Evolutionary conservation across 2,113 vertebrate genomes (phyloP), one percentile per base, ranked within the genome.

Genomic region (Entelurus aequoreus): DNA sequence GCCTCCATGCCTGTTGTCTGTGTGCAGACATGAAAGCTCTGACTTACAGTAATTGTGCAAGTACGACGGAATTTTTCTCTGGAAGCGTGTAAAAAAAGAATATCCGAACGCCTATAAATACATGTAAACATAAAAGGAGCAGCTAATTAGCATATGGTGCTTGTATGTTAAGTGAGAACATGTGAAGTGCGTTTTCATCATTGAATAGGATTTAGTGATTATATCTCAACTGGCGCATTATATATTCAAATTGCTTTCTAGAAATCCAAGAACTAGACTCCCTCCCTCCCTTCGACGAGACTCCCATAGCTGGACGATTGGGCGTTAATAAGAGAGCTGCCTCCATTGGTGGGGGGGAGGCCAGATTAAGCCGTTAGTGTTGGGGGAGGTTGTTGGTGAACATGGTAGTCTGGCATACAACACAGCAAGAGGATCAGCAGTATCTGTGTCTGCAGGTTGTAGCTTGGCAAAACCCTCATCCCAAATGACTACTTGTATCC

Each of bases 311-410:
- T 78, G 79, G 82, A 83, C 81, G 60, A 81, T 75, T 69, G 86
- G 85, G 86, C 83, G 86, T 88, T 90, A 91, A 91, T 91, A 87
- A 91, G 88, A 69, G 81, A 78, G 81, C 75, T 75, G 71, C 76
- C 80, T 71, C 83, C 66, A 74, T 72, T 72, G 75, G 78, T 80
- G 62, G 74, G 76, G 83, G 84, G 79, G 83, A 83, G 79, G 82
- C 80, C 72, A 82, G 83, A 90, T 88, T 86, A 88, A 89, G 88
- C 83, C 68, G 79, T 88, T 87, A 82, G 66, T 77, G 73, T 79
- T 72, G 81, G 86, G 84, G 83, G 81, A 71, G 80, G 80, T 65
- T 75, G 82, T 71, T 77, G 81, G 77, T 78, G 80, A 84, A 82
- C 72, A 64, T 88, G 84, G 72, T 77, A 79, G 75, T 79, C 74